Conservation (phyloP, 2,888 invertebrate species). For the Callyntrura guangdongensis region DNA sequence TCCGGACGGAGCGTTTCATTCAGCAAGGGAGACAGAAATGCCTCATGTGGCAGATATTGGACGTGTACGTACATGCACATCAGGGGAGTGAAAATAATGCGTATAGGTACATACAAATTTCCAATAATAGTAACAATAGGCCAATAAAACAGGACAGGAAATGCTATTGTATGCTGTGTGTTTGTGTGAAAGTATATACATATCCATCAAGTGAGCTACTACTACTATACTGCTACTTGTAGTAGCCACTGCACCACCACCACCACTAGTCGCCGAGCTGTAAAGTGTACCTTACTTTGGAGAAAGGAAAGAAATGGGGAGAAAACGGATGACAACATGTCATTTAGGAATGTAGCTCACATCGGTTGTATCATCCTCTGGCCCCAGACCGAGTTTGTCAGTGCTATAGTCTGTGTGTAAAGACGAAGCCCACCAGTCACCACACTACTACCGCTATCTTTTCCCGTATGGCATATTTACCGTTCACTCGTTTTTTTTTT, state of each 20-base stretch:
- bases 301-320: constrained; percentile 14
- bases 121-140: constrained; percentile 58
- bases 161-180: constrained; percentile 30
- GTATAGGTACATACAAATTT: constrained; percentile 2
- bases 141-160: constrained; percentile 42
- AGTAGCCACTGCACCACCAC: not conserved
- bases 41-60: constrained; percentile 48
- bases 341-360: constrained; percentile 68
- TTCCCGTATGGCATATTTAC: constrained; percentile 41
- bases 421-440: not conserved
- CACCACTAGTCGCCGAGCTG: constrained; percentile 15
- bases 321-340: constrained; percentile 57
- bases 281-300: constrained; percentile 50
- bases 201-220: constrained; percentile 33
- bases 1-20: constrained; percentile 10
- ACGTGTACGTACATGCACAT: constrained; percentile 9
- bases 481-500: not conserved
- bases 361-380: constrained; percentile 32
- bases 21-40: not conserved
- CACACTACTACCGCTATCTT: not conserved
- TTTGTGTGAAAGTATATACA: not conserved
- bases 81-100: not conserved
- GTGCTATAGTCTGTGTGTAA: not conserved
- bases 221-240: not conserved
- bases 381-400: constrained; percentile 21